Evolutionary conservation across 2,888 invertebrate genomes (phyloP).

Genomic region (Hymenopus coronatus): DNA sequence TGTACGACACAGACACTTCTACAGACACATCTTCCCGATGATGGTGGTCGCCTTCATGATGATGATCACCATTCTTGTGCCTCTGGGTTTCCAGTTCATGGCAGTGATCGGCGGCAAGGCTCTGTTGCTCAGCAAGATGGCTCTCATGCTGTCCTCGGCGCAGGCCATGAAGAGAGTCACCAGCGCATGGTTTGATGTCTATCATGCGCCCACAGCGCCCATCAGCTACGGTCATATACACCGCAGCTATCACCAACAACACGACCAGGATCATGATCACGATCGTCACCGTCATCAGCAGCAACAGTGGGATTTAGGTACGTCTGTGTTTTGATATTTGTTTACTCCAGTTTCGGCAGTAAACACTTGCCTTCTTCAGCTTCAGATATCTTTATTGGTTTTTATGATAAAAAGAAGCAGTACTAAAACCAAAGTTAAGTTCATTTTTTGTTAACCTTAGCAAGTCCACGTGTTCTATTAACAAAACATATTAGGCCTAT

Average conservation of each 20-base stretch:
- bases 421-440: no score
- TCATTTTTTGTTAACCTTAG: no score
- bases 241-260: background rate
- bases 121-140: slow-evolving; percentile 75
- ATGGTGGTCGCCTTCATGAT: slow-evolving; percentile 77
- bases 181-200: slow-evolving; percentile 6
- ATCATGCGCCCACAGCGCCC: background rate
- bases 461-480: no score
- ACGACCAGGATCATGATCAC: background rate
- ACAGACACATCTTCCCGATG: slow-evolving; percentile 58
- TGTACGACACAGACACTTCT: slow-evolving; percentile 46
- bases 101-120: slow-evolving; percentile 81
- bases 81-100: slow-evolving; percentile 81
- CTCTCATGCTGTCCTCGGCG: slow-evolving; percentile 72
- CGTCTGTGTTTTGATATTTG: background rate
- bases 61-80: slow-evolving; percentile 71
- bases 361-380: no score
- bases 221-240: background rate
- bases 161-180: slow-evolving; percentile 73
- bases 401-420: no score
- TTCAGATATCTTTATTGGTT: no score
- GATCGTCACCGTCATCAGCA: background rate
- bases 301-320: background rate
- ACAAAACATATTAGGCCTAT: no score
- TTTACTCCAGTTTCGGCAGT: no score